Conservation (phyloP, 2,797 vertebrate genomes). For the Siniperca obscura region DNA sequence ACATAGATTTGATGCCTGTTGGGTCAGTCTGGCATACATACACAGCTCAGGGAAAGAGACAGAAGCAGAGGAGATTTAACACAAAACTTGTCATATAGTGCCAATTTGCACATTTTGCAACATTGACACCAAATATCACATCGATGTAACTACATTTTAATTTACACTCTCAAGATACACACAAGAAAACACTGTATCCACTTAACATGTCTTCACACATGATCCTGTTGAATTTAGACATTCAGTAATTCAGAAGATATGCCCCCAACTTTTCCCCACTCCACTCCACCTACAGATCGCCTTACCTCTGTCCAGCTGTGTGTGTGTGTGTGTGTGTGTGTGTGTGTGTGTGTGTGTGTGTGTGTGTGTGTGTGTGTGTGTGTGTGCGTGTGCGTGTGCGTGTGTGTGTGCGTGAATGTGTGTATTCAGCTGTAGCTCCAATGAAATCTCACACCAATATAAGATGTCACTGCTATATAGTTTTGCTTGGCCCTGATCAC, state of each 20-base stretch:
- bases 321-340: too few species aligned
- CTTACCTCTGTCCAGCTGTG: too few species aligned
- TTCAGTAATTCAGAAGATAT: constrained; percentile 6
- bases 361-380: too few species aligned
- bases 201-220: neutral
- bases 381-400: too few species aligned
- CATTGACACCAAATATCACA: neutral
- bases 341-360: too few species aligned
- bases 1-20: neutral
- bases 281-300: too few species aligned
- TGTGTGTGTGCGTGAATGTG: too few species aligned
- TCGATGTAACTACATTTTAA: neutral
- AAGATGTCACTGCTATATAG: neutral
- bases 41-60: neutral
- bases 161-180: neutral
- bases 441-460: neutral
- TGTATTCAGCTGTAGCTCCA: neutral
- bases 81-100: neutral
- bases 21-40: neutral
- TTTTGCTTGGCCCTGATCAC: neutral
- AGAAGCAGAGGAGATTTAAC: neutral
- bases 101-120: neutral
- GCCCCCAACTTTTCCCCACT: neutral
- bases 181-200: neutral
- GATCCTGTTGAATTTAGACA: neutral